A percentile compares a stretch with the other conserved stretches of the same genome.
phyloP scores from a whole-genome alignment of 2,113 vertebrate genomes.

The Cynoglossus semilaevis region DNA sequence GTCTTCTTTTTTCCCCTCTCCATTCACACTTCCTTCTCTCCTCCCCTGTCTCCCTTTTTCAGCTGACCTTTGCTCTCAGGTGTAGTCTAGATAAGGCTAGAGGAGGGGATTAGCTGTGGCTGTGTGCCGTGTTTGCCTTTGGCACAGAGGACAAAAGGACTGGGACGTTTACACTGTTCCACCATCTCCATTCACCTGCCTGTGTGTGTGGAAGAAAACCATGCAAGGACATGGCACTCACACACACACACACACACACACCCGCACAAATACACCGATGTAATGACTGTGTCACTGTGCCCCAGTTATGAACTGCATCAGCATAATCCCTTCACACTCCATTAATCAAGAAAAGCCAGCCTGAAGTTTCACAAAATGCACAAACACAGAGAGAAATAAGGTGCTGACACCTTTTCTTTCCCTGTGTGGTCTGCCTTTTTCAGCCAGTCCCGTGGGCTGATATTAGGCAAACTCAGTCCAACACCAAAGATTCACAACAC shows the following conservation, averaged over 20 bases:
- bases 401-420: constrained; percentile 48
- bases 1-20: constrained; percentile 12
- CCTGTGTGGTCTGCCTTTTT: constrained; percentile 61
- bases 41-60: neutral
- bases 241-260: constrained; percentile 6
- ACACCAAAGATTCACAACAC: constrained; percentile 24
- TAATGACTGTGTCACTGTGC: constrained; percentile 65
- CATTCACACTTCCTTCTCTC: constrained; percentile 16
- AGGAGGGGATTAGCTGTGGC: constrained; percentile 58
- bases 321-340: constrained; percentile 74
- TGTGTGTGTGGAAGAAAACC: constrained; percentile 21
- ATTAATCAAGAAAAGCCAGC: constrained; percentile 70
- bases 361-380: constrained; percentile 49
- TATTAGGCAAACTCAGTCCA: constrained; percentile 41
- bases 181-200: constrained; percentile 56
- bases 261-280: constrained; percentile 58
- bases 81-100: constrained; percentile 64
- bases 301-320: constrained; percentile 74
- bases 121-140: constrained; percentile 63
- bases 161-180: constrained; percentile 49
- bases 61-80: constrained; percentile 30
- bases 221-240: constrained; percentile 20
- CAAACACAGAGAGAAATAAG: constrained; percentile 25
- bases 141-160: constrained; percentile 65
- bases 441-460: constrained; percentile 44